These are phyloP conservation scores for Nycticebus coucang DNA, from an alignment of 2,113 vertebrate species.

Conservation along the genomic window DNA sequence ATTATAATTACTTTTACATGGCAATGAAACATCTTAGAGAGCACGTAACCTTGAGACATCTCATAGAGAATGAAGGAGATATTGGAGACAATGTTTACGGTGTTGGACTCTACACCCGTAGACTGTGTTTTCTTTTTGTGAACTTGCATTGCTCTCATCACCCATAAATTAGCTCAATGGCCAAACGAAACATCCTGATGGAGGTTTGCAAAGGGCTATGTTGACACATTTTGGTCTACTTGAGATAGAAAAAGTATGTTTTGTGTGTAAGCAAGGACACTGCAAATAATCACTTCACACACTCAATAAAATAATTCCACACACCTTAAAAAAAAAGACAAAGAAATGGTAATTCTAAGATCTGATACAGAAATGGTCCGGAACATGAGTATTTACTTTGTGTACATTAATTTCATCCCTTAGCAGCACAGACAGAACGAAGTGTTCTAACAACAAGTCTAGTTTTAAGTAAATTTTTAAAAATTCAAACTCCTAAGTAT, in stretches of 20 bases:
- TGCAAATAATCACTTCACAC: not conserved
- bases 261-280: not conserved
- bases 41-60: not conserved
- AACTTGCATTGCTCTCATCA: not conserved
- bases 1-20: conserved; percentile 26
- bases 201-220: not conserved
- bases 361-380: not conserved
- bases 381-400: not conserved
- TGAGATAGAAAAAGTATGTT: not conserved
- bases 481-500: not conserved
- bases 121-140: not conserved
- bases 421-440: not conserved
- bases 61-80: not conserved
- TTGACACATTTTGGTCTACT: not conserved
- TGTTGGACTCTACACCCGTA: not conserved
- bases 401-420: not conserved
- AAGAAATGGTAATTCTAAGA: not conserved
- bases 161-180: not conserved
- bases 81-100: not conserved
- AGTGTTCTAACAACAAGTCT: not conserved
- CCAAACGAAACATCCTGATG: not conserved
- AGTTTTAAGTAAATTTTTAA: not conserved
- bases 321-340: not conserved
- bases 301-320: not conserved
- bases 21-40: not conserved